Evolutionary conservation across 2,888 invertebrate genomes (phyloP), one percentile per base, ranked within the genome.

Genomic region (Caenorhabditis wallacei): DNA sequence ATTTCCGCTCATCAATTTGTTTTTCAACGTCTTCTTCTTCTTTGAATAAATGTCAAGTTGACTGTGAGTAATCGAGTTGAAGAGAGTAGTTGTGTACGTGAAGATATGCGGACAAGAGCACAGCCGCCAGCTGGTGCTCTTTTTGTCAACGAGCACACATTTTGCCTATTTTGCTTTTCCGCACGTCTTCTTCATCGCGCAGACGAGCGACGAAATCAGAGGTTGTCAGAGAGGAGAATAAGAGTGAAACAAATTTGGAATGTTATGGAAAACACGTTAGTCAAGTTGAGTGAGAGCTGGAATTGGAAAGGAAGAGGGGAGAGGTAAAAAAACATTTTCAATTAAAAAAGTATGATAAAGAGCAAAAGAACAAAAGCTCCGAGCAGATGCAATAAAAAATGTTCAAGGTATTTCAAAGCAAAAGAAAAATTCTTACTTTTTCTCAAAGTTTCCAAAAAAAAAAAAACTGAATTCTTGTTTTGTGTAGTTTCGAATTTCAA

Each of bases 151-250:
- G 46, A 53, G 26, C 69, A 22, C 69, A 69, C 69, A 69, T 78
- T 78, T 78, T 37, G 26, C 78, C 78, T 76, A 40, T 61, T 61
- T 61, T 51, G 48, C 76, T 51, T 69, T 66, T 61, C 53, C 69
- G 69, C 78, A 78, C 78, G 78, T 78, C 78, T 54, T 78, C 78
- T 54, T 69, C 78, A 53, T 20, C 30, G 51, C 56, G 59, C 59
- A 56, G 59, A 59, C 48, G 40, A 57, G 43, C 48, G 72, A 76
- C 54, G 63, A 35, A 78, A 78, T 78, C 78, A 46, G 63, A 54
- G 59, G 68, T 51, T 68, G 43, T 48, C 37, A 24, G 16, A 37
- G 53, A 59, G 61, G 40, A 63, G 51, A 26, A 22, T 7, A 13
- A 46, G 26, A 54, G 53, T 76, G 61, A 61, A 69, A 69, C 69